Percentiles rank a stretch among this genome's conserved stretches.
These are phyloP conservation scores for Embiotoca jacksoni DNA, from an alignment of 2,113 vertebrate species.

Conservation along the genomic window DNA sequence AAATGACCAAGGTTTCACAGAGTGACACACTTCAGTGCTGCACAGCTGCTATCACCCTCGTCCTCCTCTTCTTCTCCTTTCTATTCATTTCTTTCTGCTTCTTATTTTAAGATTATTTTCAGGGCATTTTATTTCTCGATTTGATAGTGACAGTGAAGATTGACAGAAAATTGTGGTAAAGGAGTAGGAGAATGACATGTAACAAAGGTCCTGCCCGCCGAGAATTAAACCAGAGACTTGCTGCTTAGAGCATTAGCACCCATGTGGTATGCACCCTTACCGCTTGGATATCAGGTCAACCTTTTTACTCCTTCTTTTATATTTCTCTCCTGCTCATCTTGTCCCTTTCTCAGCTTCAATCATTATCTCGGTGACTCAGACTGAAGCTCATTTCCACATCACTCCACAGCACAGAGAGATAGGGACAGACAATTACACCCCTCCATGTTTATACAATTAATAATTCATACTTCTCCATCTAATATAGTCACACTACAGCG, in stretches of 20 bases:
- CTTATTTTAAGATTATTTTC: neutral
- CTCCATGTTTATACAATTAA: conserved; percentile 76
- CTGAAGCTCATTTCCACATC: conserved; percentile 73
- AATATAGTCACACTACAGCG: conserved; percentile 64
- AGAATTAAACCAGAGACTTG: too few species aligned
- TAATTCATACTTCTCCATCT: conserved; percentile 71
- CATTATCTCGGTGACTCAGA: conserved; percentile 73
- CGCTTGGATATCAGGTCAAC: too few species aligned
- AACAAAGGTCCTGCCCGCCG: too few species aligned
- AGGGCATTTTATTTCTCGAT: too few species aligned
- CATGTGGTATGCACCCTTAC: too few species aligned
- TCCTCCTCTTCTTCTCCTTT: neutral
- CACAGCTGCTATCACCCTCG: conserved; percentile 48
- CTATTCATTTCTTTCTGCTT: neutral
- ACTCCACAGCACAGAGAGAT: conserved; percentile 64
- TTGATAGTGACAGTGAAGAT: too few species aligned
- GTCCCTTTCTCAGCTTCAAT: conserved; percentile 43
- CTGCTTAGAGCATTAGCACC: too few species aligned
- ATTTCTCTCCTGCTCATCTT: neutral
- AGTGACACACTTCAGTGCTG: conserved; percentile 30
- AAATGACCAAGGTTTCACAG: conserved; percentile 22
- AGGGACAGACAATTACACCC: conserved; percentile 71
- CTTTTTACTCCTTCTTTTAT: neutral
- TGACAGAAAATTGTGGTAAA: too few species aligned
- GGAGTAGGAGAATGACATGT: too few species aligned